Conservation (phyloP, 1,140 invertebrate species). For the Holcopasites calliopsidis region DNA sequence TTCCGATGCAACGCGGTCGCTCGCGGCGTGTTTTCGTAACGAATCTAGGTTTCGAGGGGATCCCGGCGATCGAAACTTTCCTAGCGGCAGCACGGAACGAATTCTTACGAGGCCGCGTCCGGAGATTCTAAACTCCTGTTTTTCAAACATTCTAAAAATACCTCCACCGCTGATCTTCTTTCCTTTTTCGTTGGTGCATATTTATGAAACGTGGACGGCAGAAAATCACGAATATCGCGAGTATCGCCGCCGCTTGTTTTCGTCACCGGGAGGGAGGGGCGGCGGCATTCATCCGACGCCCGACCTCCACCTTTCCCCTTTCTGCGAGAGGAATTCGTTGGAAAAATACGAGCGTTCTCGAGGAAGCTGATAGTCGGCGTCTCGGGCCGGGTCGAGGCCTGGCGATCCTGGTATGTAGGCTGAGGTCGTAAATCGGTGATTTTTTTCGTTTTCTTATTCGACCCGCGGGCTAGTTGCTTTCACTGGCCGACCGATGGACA, state of each 20-base stretch:
- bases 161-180: background rate
- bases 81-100: background rate
- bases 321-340: background rate
- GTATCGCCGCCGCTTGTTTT: background rate
- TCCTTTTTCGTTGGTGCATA: too few relatives aligned
- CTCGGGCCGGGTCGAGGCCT: conserved; percentile 18
- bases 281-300: conserved; percentile 7
- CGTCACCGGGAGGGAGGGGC: too few relatives aligned
- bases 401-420: conserved; percentile 46
- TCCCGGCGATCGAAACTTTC: conserved; percentile 5
- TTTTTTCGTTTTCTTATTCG: conserved; percentile 55
- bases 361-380: conserved; percentile 19
- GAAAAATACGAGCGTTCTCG: background rate
- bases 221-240: conserved; percentile 17
- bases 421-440: conserved; percentile 56
- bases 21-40: conserved; percentile 26
- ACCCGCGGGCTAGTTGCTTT: conserved; percentile 51
- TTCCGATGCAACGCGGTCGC: conserved; percentile 25
- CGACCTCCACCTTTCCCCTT: background rate
- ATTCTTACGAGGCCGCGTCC: conserved; percentile 7
- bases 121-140: background rate
- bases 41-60: conserved; percentile 18
- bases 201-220: background rate
- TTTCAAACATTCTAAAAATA: background rate
- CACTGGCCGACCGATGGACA: conserved; percentile 39